Evolutionary conservation across 2,113 vertebrate genomes (phyloP).

Genomic region (Gobius niger): DNA sequence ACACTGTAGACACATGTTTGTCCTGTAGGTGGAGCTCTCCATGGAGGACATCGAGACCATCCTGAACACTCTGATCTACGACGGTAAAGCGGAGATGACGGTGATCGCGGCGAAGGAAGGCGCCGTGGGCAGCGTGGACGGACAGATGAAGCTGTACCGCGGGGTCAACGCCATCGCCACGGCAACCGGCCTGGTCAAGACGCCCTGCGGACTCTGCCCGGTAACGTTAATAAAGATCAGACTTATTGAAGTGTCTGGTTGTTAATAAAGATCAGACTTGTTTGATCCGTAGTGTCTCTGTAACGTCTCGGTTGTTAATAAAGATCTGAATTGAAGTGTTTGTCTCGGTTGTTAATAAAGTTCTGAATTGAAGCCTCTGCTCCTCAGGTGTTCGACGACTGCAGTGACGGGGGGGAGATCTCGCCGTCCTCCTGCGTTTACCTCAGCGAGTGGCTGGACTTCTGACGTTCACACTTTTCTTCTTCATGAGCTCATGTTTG

Average conservation of each 20-base stretch:
- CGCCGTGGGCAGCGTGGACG: conserved; percentile 91
- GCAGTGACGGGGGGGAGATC: conserved; percentile 94
- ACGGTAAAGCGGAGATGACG: conserved; percentile 97
- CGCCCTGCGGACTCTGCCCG: conserved; percentile 93
- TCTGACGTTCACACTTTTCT: conserved; percentile 63
- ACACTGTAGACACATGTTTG: conserved; percentile 68
- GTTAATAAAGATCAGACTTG: background rate
- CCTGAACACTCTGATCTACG: conserved; percentile 95
- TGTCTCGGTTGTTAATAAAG: too few species aligned
- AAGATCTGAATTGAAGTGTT: too few species aligned
- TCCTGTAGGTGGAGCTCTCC: conserved; percentile 89
- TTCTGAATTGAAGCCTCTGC: too few species aligned
- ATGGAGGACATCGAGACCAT: conserved; percentile 99
- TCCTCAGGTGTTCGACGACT: conserved; percentile 96
- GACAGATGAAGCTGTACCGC: conserved; percentile 93
- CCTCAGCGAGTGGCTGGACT: conserved; percentile 94
- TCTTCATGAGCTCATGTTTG: too few species aligned
- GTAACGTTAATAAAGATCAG: too few species aligned
- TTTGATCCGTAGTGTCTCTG: too few species aligned
- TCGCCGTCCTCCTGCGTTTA: conserved; percentile 94
- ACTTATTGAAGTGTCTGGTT: too few species aligned
- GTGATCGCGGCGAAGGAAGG: conserved; percentile 96
- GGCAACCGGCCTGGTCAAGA: conserved; percentile 89
- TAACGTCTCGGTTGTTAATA: too few species aligned
- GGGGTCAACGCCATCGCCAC: conserved; percentile 87